Base-by-base conservation (phyloP, 2,888 invertebrate species). In the Celastrina argiolus region DNA sequence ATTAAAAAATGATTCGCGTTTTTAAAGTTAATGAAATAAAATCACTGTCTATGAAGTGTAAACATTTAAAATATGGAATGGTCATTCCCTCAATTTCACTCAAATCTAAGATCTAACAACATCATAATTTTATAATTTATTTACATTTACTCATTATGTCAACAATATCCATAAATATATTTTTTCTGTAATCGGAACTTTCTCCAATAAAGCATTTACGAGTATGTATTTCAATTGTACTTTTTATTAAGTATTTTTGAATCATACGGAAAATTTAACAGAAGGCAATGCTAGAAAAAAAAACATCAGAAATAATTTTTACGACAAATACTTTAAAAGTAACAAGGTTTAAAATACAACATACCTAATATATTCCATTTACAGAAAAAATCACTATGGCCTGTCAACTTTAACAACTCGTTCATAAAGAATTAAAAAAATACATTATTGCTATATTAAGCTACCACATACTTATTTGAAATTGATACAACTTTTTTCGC, bases 381-480 rank as follows among this genome's bases (percentile, higher is more conserved):
- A 36, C 61, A 61, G 36, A 39, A 59, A 36, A 10, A 28, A 58
- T 31, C 31, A 58, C 58, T 58, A 8, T 12, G 12, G 51, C 12
- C 4, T 12, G 16, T 14, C 61, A 39, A 61, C 61, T 36, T 39
- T 16, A 36, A 61, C 61, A 39, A 61, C 18, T 59, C 34, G 58
- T 58, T 31, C 59, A 18, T 59, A 59, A 59, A 34, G 59, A 59
- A 59, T 31, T 61, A 39, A 61, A 61, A 61, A 36, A 61, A 61
- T 34, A 59, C 59, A 36, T 59, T 59, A 36, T 61, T 61, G 39
- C 61, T 61, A 61, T 61, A 22, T 39, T 61, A 61, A 61, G 61
- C 61, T 61, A 39, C 36, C 18, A 61, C 61, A 22, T 59, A 36
- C 34, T 61, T 22, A 39, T 59, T 59, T 16, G 34, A 59, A 61